Base-by-base conservation (phyloP, 1,140 invertebrate species). In the Euwallacea fornicatus region DNA sequence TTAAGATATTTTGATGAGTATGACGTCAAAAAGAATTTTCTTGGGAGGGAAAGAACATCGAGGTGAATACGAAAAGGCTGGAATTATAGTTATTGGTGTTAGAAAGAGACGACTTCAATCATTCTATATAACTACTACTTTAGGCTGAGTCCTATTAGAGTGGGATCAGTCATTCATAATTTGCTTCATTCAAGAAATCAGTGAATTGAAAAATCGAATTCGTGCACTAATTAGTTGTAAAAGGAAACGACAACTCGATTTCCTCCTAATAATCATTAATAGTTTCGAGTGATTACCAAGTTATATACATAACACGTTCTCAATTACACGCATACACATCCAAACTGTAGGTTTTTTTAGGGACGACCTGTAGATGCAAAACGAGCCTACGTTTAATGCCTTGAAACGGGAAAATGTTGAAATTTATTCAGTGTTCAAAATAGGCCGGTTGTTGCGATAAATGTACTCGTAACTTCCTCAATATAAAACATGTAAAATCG, bases 151-250 rank as follows among this genome's bases (percentile, higher is more conserved):
- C 4, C 21, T 33, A 33, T 33, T 1, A 33, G 1, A 50, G 46
- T n/a, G 9, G 13, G 6, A 13, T 47, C 43, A 62, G 16, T 62
- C 60, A 62, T 62, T 62, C 60, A 62, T 62, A 33, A 62, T 44
- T 65, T 65, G 41, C 47, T 65, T 65, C 63, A 65, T 65, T 65
- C 16, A 65, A 65, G 54, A 66, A 66, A 66, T 58, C 54, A 66
- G 42, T 66, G 64, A 58, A 56, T 13, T 54, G 64, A 66, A 66
- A 66, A 66, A 58, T 66, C 64, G 42, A 53, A 66, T 66, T 66
- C 43, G 44, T 66, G 47, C 21, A 50, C 64, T 66, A 66, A 66
- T 66, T 66, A 41, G 53, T 21, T 15, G n/a, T 58, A 43, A 66
- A 46, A 66, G 64, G 64, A 66, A 66, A 66, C 64, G 64, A 58